Evolutionary conservation across 2,113 vertebrate genomes (phyloP).

Genomic region (Orcinus orca): DNA sequence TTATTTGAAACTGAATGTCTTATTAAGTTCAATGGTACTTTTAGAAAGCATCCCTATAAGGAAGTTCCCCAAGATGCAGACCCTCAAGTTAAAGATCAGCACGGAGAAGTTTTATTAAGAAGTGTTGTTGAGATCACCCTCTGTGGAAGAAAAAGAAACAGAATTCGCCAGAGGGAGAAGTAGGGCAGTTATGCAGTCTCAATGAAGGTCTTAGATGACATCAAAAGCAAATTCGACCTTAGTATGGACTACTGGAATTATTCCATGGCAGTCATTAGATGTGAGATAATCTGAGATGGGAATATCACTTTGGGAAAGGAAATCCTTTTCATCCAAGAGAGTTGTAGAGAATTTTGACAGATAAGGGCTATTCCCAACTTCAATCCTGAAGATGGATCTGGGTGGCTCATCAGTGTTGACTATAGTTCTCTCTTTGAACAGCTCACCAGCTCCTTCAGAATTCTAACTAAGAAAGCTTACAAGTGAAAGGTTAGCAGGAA

Average conservation of each 20-base stretch:
- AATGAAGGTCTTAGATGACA: not conserved
- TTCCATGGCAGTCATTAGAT: not conserved
- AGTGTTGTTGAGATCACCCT: not conserved
- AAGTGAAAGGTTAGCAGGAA: not conserved
- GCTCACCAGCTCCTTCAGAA: not conserved
- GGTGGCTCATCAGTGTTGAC: not conserved
- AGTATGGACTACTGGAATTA: not conserved
- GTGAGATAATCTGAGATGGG: not conserved
- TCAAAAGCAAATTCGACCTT: not conserved
- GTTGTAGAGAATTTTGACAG: not conserved
- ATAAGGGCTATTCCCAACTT: not conserved
- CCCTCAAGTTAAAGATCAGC: not conserved
- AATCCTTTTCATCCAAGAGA: not conserved
- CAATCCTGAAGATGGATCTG: not conserved
- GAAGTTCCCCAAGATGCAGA: not conserved
- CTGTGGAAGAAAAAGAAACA: not conserved
- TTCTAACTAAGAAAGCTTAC: not conserved
- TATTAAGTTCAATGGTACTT: not conserved
- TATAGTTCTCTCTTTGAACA: not conserved
- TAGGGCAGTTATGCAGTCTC: not conserved
- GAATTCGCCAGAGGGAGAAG: not conserved
- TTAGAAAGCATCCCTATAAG: not conserved
- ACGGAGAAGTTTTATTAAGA: not conserved
- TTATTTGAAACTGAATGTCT: not conserved
- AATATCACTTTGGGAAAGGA: not conserved